Percentiles rank a stretch among this genome's conserved stretches.
phyloP scores from a whole-genome alignment of 2,797 vertebrate species.

The Neoniphon sammara region DNA sequence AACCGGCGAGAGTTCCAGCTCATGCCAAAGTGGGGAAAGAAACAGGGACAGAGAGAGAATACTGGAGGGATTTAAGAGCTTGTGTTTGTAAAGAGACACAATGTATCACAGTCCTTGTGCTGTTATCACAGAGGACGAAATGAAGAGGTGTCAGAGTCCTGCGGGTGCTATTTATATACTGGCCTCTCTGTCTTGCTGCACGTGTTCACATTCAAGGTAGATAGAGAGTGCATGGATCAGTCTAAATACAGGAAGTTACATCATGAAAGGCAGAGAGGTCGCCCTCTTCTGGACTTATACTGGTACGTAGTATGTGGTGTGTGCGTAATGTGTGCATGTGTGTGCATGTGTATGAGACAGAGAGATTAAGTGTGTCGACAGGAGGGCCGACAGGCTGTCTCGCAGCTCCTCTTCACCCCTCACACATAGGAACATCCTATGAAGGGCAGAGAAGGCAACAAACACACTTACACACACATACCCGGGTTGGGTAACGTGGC shows the following conservation, averaged over 20 bases:
- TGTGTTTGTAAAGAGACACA: neutral
- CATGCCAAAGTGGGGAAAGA: conserved; percentile 13
- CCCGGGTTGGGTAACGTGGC: conserved; percentile 63
- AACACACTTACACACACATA: conserved; percentile 40
- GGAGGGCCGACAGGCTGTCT: conserved; percentile 43
- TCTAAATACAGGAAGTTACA: conserved; percentile 73
- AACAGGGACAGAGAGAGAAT: neutral
- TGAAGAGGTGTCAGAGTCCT: conserved; percentile 19
- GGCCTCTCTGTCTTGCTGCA: conserved; percentile 4
- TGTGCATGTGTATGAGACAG: neutral
- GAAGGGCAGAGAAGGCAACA: conserved; percentile 74
- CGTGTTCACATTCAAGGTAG: conserved; percentile 58
- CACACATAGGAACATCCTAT: conserved; percentile 32
- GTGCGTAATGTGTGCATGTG: conserved; percentile 25
- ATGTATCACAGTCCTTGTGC: conserved; percentile 4
- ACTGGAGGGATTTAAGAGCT: conserved; percentile 7
- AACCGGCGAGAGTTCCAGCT: conserved; percentile 59
- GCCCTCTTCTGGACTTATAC: conserved; percentile 71
- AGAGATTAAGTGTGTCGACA: neutral
- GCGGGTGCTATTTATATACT: conserved; percentile 47
- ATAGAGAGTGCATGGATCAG: conserved; percentile 52
- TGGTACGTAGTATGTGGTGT: conserved; percentile 54
- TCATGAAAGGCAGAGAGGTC: conserved; percentile 50
- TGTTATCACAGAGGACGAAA: conserved; percentile 3
- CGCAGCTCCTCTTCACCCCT: conserved; percentile 47